Evolutionary conservation across 2,888 invertebrate genomes (phyloP).

Genomic region (Rugalucina vietnamica): DNA sequence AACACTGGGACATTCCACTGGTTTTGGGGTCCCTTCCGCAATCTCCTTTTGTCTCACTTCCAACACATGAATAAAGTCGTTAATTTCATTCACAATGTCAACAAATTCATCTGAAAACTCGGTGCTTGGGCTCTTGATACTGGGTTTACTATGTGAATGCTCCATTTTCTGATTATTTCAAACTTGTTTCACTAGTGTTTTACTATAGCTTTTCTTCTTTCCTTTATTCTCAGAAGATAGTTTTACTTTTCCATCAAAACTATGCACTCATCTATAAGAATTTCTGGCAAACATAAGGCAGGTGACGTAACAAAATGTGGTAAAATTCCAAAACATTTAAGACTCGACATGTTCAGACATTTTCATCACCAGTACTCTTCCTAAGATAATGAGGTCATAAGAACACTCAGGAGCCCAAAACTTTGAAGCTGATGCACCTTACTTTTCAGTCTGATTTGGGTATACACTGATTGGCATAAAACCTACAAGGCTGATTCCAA

Average conservation of each 20-base stretch:
- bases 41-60: slow-evolving; percentile 68
- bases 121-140: slow-evolving; percentile 64
- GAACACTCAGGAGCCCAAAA: too few relatives aligned
- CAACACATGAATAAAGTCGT: slow-evolving; percentile 77
- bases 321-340: too few relatives aligned
- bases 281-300: background rate
- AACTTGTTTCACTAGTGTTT: background rate
- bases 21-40: slow-evolving; percentile 39
- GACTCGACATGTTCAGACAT: too few relatives aligned
- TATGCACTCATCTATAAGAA: background rate
- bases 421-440: too few relatives aligned
- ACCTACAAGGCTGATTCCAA: too few relatives aligned
- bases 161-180: slow-evolving; percentile 38
- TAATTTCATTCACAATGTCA: slow-evolving; percentile 78
- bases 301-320: too few relatives aligned
- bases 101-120: slow-evolving; percentile 76
- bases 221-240: background rate
- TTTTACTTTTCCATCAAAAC: background rate
- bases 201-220: background rate
- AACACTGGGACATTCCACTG: slow-evolving; percentile 16
- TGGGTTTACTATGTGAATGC: slow-evolving; percentile 39
- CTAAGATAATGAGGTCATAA: too few relatives aligned
- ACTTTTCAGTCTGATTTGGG: too few relatives aligned
- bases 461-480: too few relatives aligned
- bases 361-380: too few relatives aligned